A percentile compares a stretch with the other conserved stretches of the same genome.
These are phyloP conservation scores for Drosophila fulvimacula DNA, from an alignment of 2,888 invertebrate species.

Conservation along the genomic window DNA sequence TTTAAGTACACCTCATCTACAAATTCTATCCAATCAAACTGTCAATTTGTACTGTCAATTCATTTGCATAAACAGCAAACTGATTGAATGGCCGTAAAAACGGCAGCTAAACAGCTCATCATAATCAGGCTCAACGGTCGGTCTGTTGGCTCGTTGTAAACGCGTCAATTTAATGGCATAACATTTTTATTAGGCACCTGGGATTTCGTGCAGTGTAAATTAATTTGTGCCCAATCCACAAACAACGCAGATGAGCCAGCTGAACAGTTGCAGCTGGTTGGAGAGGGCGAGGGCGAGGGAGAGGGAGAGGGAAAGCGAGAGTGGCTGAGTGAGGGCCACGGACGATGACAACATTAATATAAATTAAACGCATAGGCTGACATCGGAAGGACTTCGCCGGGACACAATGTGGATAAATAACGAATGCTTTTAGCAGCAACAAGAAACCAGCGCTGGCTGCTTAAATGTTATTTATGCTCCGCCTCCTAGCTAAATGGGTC, in stretches of 20 bases:
- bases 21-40: constrained; percentile 38
- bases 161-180: constrained; percentile 49
- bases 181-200: constrained; percentile 61
- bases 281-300: neutral
- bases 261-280: constrained; percentile 9
- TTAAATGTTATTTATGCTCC: constrained; percentile 77
- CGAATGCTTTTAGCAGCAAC: constrained; percentile 66
- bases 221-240: constrained; percentile 53
- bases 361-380: constrained; percentile 70
- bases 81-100: constrained; percentile 64
- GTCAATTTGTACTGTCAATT: constrained; percentile 66
- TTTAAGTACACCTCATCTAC: neutral
- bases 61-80: constrained; percentile 61
- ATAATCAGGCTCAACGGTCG: constrained; percentile 37
- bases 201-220: constrained; percentile 69
- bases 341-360: constrained; percentile 71
- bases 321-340: neutral
- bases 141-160: constrained; percentile 12
- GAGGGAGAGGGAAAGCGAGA: neutral
- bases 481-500: constrained; percentile 65
- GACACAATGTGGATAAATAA: constrained; percentile 43
- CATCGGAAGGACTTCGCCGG: constrained; percentile 43
- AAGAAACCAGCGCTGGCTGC: constrained; percentile 43
- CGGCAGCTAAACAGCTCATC: constrained; percentile 39
- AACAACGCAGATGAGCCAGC: constrained; percentile 23